Evolutionary conservation across 2,797 vertebrate species (phyloP).

Genomic region (Sylvia borin): DNA sequence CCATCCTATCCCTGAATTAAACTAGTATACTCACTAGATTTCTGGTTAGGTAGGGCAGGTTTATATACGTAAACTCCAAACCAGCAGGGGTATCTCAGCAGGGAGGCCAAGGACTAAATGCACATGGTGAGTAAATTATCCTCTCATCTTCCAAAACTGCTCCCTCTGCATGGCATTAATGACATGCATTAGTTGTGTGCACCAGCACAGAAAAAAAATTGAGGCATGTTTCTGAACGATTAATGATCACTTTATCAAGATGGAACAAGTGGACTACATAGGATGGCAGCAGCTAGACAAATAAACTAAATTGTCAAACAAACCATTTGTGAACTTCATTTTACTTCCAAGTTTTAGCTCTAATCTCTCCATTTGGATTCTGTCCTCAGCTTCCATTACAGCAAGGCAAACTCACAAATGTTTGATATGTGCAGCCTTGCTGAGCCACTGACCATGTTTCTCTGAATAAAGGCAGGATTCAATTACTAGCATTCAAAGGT

Average conservation of each 20-base stretch:
- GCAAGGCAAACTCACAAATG: background rate
- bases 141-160: background rate
- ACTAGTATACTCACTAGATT: background rate
- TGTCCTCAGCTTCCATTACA: background rate
- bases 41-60: background rate
- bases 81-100: conserved; percentile 35
- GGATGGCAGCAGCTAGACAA: background rate
- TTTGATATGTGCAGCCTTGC: background rate
- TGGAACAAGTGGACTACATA: background rate
- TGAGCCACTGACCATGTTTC: background rate
- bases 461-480: background rate
- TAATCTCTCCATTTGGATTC: conserved; percentile 33
- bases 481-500: background rate
- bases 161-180: conserved; percentile 21
- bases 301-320: conserved; percentile 13
- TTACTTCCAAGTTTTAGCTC: conserved; percentile 7
- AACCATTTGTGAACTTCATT: conserved; percentile 12
- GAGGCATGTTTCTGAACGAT: background rate
- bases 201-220: background rate
- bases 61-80: conserved; percentile 4
- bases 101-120: background rate
- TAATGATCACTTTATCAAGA: conserved; percentile 21
- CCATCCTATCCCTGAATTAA: background rate
- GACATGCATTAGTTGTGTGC: conserved; percentile 10
- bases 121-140: conserved; percentile 33